These are phyloP conservation scores for Paedocypris sp. DNA, from an alignment of 2,113 vertebrate genomes.

Conservation along the genomic window DNA sequence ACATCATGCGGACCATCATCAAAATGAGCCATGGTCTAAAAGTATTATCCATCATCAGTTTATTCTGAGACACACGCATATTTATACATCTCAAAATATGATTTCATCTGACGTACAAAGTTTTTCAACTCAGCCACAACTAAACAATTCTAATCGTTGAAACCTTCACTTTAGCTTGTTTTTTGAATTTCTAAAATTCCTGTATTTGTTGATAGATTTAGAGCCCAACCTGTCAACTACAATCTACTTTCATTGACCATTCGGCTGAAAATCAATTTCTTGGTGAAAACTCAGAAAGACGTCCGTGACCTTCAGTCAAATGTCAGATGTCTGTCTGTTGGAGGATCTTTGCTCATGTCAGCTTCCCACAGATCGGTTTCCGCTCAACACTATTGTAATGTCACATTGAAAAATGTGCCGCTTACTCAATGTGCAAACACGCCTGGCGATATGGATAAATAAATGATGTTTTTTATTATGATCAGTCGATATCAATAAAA, in stretches of 20 bases:
- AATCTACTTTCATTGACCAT: no score
- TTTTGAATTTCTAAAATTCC: background rate
- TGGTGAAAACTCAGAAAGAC: background rate
- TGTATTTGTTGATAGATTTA: no score
- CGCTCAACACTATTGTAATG: no score
- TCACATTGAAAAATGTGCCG: no score
- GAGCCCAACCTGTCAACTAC: no score
- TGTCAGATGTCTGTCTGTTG: background rate
- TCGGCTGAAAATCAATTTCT: background rate
- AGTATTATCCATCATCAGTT: background rate
- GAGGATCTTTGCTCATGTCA: background rate
- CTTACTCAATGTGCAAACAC: no score
- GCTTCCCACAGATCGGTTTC: background rate
- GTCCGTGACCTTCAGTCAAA: slow-evolving; percentile 4
- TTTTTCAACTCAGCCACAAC: background rate
- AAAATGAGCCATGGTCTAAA: background rate
- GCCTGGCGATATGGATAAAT: no score
- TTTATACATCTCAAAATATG: background rate
- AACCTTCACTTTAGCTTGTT: no score
- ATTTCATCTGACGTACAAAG: background rate
- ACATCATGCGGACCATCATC: background rate
- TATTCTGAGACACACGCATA: background rate
- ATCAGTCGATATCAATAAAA: no score
- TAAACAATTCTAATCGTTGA: no score
- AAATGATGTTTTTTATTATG: no score